These are phyloP conservation scores for Heliangelus exortis DNA, from an alignment of 2,797 vertebrate genomes.

Conservation along the genomic window DNA sequence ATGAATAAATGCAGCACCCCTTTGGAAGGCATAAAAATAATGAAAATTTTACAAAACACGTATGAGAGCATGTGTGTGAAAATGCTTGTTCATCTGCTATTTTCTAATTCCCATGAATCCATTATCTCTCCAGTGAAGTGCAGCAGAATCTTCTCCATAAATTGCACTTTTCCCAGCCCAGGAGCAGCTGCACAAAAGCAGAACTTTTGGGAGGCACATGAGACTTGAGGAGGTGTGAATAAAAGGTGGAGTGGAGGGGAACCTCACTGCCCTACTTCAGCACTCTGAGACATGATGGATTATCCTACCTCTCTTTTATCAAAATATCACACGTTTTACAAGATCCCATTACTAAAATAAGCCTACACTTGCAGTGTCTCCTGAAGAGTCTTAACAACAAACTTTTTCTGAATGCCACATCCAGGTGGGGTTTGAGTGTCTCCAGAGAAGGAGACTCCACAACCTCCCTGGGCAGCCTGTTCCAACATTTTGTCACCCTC, in stretches of 20 bases:
- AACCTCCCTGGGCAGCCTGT: too few species aligned
- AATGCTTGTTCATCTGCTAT: neutral
- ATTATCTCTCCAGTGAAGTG: neutral
- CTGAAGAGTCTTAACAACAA: neutral
- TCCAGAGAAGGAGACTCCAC: too few species aligned
- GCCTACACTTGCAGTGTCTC: neutral
- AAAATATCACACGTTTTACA: neutral
- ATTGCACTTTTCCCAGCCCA: neutral
- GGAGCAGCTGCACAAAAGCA: neutral
- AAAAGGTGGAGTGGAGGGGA: neutral
- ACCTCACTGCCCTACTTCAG: slow-evolving; percentile 10
- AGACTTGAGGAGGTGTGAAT: neutral
- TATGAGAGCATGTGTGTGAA: rapidly evolving
- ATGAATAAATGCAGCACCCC: neutral
- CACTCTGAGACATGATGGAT: slow-evolving; percentile 15
- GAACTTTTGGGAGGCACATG: neutral
- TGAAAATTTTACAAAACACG: neutral
- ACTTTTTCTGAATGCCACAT: neutral
- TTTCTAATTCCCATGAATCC: neutral
- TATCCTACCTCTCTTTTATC: slow-evolving; percentile 14
- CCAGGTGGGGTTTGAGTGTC: too few species aligned
- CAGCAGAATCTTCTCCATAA: neutral
- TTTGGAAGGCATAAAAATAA: neutral
- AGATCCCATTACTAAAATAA: neutral
- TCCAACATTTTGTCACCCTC: too few species aligned